Base-by-base conservation (phyloP, 2,113 vertebrate species). In the Nycticryphes semicollaris region DNA sequence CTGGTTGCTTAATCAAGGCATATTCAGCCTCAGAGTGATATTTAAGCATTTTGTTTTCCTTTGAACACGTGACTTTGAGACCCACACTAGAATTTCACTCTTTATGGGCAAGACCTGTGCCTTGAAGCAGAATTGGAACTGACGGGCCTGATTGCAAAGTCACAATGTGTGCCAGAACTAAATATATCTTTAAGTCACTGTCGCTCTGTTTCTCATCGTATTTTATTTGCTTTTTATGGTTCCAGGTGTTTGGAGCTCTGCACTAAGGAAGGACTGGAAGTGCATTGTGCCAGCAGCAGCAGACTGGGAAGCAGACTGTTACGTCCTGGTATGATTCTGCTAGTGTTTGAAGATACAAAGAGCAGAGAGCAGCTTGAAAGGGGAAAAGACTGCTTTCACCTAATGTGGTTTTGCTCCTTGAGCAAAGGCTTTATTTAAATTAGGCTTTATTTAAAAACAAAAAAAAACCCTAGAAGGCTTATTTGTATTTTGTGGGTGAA, bases 241-340 rank as follows among this genome's bases (percentile, higher is more conserved):
- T 94, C 12, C 60, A 94, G 91, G 73, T 92, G 73, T 60, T 84
- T 70, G 77, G 68, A 87, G 30, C 39, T 33, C 83, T 60, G 41
- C 43, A n/a, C 50, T 84, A 51, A 43, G 17, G 85, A 73, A 84
- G 51, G 69, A 43, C 0, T 81, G 35, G 74, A 76, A 75, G 77
- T 24, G 47, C 30, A 14, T 19, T 54, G 63, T 70, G 59, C 76
- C 75, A 47, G 76, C 47, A 81, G 83, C 63, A 74, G 86, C n/a
- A 54, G 28, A 28, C 79, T 57, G 59, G n/a, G 69, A 92, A 89
- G 56, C 41, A 45, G 60, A 28, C 19, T 72, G 25, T 56, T 62
- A 66, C 27, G 6, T 87, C 62, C 66, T 69, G 88, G 70, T 92
- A 86, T 28, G 88, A 37, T 66, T 59, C 59, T 37, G 21, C 11